Percentiles rank a stretch among this genome's conserved stretches.
These are phyloP conservation scores for Drepanosiphum platanoidis DNA, from an alignment of 2,888 invertebrate genomes.

Conservation along the genomic window DNA sequence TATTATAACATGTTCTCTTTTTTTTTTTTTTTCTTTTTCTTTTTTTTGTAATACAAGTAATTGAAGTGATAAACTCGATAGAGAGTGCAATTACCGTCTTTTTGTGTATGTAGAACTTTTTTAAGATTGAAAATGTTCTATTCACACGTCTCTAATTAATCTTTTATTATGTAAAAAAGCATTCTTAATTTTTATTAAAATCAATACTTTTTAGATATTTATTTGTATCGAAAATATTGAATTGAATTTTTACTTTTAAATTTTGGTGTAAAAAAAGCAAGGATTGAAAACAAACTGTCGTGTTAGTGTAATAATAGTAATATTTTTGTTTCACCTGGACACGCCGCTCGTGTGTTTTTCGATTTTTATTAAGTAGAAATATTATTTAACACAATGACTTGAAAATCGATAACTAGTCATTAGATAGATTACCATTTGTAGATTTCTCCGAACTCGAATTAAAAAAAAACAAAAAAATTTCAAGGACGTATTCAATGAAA, in stretches of 20 bases:
- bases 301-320: too few relatives aligned
- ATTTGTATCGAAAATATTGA: too few relatives aligned
- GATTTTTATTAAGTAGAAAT: neutral
- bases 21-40: neutral
- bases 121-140: neutral
- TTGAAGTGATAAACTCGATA: neutral
- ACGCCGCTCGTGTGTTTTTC: neutral
- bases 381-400: too few relatives aligned
- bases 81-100: neutral
- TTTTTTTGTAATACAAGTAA: neutral
- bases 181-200: neutral
- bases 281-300: slow-evolving; percentile 18
- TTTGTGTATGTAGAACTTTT: neutral
- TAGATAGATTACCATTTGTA: too few relatives aligned
- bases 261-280: neutral
- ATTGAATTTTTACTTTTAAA: too few relatives aligned
- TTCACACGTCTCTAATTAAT: neutral
- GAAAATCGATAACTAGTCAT: too few relatives aligned
- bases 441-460: too few relatives aligned
- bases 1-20: too few relatives aligned
- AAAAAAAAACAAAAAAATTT: too few relatives aligned
- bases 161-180: neutral
- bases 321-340: neutral
- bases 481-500: too few relatives aligned
- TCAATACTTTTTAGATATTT: neutral